Evolutionary conservation across 2,888 invertebrate genomes (phyloP), one percentile per base, ranked within the genome.

Genomic region (Agonopterix subpropinquella): DNA sequence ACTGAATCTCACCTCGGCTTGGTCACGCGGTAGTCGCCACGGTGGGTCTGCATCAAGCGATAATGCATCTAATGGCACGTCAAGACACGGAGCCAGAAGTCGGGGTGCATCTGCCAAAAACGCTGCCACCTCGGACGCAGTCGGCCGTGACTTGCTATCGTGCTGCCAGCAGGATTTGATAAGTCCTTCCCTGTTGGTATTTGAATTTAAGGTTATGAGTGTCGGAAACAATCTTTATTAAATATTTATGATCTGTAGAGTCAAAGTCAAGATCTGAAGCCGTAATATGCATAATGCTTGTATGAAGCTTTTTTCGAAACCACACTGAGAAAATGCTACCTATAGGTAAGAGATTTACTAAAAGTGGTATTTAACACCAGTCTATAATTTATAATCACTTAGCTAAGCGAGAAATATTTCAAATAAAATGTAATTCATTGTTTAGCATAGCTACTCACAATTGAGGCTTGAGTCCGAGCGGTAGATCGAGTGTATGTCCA

Each of bases 111-210:
- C 93, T 2, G 93, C 94, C 52, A 97, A 89, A 67, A 93, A 93
- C 53, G 95, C 95, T 1, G 95, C 94, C 51, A 97, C 92, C 77
- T 94, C 94, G 0, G 92, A 90, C 0, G 96, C 94, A 2, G 91
- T 89, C 3, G 96, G 95, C 13, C 97, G 91, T 61, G 91, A 90
- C 53, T 91, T 90, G 36, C 91, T 83, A 48, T 94, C 93, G 52
- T 87, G 89, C 56, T 91, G 90, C 96, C 97, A 96, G 76, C 97
- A 97, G 35, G 93, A 92, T 65, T 91, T 91, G 62, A 97, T 91
- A 49, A 97, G 83, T 43, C 89, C 91, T 72, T 92, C 92, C 59
- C 95, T 95, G 89, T 39, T 39, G 28, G 28, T 7, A 28, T 28
- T 28, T 7, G 5, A 28, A 28, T 2, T 28, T 7, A 7, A 28